A percentile compares a stretch with the other conserved stretches of the same genome.
These are phyloP conservation scores for Lemur catta DNA, from an alignment of 2,797 vertebrate genomes.

Conservation along the genomic window DNA sequence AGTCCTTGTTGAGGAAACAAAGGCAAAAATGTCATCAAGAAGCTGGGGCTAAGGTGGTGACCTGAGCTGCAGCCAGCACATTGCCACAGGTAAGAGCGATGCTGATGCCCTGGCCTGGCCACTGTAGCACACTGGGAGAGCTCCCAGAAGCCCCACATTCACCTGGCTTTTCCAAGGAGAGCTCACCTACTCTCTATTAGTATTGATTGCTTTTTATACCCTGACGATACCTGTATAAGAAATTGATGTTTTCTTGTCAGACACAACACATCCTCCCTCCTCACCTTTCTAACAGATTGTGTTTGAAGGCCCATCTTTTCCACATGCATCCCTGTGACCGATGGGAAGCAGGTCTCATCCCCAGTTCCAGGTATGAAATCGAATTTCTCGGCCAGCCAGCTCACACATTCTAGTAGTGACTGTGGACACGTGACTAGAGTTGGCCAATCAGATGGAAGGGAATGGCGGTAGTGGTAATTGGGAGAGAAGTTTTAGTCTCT, in stretches of 20 bases:
- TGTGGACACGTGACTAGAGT: not conserved
- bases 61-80: not conserved
- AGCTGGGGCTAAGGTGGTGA: not conserved
- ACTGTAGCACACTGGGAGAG: not conserved
- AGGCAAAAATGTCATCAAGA: not conserved
- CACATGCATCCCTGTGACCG: not conserved
- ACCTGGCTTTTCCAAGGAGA: not conserved
- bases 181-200: not conserved
- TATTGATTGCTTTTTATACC: not conserved
- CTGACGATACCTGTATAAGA: not conserved
- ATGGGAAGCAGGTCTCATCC: not conserved
- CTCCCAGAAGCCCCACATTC: not conserved
- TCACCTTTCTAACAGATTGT: not conserved
- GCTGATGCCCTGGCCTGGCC: too few species aligned
- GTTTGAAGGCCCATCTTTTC: not conserved
- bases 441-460: not conserved
- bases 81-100: rapidly evolving
- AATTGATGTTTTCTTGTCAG: not conserved
- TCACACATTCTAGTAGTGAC: not conserved
- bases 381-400: not conserved
- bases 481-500: not conserved
- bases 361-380: not conserved
- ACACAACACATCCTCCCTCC: not conserved
- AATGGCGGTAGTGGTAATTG: not conserved
- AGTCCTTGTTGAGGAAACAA: not conserved